These are phyloP conservation scores for Diorhabda sublineata DNA, from an alignment of 1,140 invertebrate species.

Conservation along the genomic window DNA sequence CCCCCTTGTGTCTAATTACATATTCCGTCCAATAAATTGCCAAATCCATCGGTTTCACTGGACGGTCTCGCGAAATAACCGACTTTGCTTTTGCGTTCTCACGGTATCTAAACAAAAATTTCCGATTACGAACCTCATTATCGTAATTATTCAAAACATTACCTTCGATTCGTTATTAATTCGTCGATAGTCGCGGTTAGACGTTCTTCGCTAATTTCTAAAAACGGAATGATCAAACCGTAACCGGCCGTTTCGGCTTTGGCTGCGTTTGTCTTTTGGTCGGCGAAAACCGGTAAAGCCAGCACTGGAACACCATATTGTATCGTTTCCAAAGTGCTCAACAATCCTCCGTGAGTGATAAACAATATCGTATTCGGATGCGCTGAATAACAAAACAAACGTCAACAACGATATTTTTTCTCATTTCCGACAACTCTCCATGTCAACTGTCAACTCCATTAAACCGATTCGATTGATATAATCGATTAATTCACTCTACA, in stretches of 20 bases:
- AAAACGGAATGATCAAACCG: constrained; percentile 28
- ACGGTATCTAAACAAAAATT: constrained; percentile 39
- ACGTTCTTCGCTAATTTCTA: too few relatives aligned
- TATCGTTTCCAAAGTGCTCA: constrained; percentile 45
- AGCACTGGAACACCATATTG: constrained; percentile 51
- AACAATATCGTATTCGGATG: constrained; percentile 31
- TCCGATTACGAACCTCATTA: background rate
- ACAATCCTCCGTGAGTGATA: constrained; percentile 31
- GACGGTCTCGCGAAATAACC: constrained; percentile 25
- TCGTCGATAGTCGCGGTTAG: too few relatives aligned
- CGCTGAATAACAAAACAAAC: constrained; percentile 42
- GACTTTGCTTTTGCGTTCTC: constrained; percentile 23
- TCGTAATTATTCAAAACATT: too few relatives aligned
- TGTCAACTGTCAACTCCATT: too few relatives aligned
- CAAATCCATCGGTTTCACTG: constrained; percentile 30
- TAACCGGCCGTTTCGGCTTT: constrained; percentile 48
- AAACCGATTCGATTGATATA: too few relatives aligned
- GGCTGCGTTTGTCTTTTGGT: constrained; percentile 38
- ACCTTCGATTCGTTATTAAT: too few relatives aligned
- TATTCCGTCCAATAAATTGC: constrained; percentile 44
- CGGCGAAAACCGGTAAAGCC: constrained; percentile 40
- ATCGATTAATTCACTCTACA: too few relatives aligned
- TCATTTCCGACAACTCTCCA: too few relatives aligned
- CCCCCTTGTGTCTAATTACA: constrained; percentile 33
- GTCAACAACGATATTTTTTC: too few relatives aligned